Conservation (phyloP, 2,888 invertebrate genomes). For the Watsonalla binaria region DNA sequence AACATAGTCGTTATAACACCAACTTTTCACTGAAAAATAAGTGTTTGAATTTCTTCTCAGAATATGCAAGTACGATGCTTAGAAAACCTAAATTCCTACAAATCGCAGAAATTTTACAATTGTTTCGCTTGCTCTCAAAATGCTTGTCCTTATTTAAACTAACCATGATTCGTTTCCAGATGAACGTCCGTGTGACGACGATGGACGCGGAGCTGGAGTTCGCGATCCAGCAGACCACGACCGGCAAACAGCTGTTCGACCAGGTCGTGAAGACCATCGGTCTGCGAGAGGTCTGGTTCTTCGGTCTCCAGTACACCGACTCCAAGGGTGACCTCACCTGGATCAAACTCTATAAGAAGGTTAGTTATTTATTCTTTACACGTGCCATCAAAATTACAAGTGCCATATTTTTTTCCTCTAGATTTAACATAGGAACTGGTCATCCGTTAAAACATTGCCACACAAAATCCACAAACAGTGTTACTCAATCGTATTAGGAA, state of each 20-base stretch:
- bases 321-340: slow-evolving; percentile 98
- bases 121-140: no score
- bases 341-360: slow-evolving; percentile 99
- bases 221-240: slow-evolving; percentile 99
- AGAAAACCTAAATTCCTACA: no score
- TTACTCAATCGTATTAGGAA: neutral
- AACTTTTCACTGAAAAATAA: no score
- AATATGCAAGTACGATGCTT: no score
- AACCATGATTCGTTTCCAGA: slow-evolving; percentile 75
- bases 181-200: slow-evolving; percentile 99
- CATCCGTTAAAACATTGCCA: no score
- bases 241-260: slow-evolving; percentile 99
- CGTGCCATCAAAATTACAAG: neutral
- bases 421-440: no score
- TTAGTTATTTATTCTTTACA: slow-evolving; percentile 63
- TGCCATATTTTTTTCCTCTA: neutral
- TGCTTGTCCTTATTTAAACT: neutral
- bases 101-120: no score
- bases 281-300: slow-evolving; percentile 99
- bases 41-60: no score
- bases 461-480: neutral
- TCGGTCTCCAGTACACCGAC: slow-evolving; percentile 99
- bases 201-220: slow-evolving; percentile 99
- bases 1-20: no score
- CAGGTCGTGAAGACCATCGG: slow-evolving; percentile 99